phyloP scores from a whole-genome alignment of 1,140 invertebrate genomes.

The Ceratina japonica region DNA sequence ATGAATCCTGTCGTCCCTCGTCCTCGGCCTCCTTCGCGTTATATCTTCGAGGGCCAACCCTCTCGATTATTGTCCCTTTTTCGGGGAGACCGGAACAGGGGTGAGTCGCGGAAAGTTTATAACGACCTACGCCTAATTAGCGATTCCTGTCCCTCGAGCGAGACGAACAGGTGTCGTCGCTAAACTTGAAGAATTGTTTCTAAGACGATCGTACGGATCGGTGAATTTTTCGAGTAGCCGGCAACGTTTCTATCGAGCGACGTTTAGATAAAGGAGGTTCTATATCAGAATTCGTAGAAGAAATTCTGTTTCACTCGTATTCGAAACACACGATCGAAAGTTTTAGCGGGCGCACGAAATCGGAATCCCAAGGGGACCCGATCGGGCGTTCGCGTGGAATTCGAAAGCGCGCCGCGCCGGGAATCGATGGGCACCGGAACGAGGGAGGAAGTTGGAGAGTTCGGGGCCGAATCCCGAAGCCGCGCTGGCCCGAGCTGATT shows the following conservation, averaged over 20 bases:
- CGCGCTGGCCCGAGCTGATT: slow-evolving; percentile 56
- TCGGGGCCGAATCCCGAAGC: slow-evolving; percentile 43
- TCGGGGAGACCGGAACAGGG: background rate
- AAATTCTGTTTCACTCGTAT: background rate
- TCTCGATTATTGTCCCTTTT: slow-evolving; percentile 62
- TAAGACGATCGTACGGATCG: no score
- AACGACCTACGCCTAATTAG: slow-evolving; percentile 15
- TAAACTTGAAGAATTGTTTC: no score
- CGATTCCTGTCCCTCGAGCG: background rate
- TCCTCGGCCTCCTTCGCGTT: slow-evolving; percentile 44
- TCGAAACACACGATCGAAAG: slow-evolving; percentile 9
- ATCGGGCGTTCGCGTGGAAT: slow-evolving; percentile 32
- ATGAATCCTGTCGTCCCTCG: slow-evolving; percentile 67
- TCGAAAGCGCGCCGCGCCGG: slow-evolving; percentile 23
- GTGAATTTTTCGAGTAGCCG: no score
- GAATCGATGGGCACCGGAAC: slow-evolving; percentile 9
- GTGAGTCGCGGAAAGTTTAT: background rate
- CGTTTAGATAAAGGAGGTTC: no score
- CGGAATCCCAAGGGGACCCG: slow-evolving; percentile 34
- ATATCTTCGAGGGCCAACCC: slow-evolving; percentile 55
- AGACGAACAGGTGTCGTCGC: no score
- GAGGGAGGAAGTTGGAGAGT: background rate
- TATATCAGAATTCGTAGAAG: no score
- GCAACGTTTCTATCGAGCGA: no score
- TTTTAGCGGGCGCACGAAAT: slow-evolving; percentile 14